phyloP scores from a whole-genome alignment of 37 sponge, comb jelly and placozoan species.

The Axinella damicornis region DNA sequence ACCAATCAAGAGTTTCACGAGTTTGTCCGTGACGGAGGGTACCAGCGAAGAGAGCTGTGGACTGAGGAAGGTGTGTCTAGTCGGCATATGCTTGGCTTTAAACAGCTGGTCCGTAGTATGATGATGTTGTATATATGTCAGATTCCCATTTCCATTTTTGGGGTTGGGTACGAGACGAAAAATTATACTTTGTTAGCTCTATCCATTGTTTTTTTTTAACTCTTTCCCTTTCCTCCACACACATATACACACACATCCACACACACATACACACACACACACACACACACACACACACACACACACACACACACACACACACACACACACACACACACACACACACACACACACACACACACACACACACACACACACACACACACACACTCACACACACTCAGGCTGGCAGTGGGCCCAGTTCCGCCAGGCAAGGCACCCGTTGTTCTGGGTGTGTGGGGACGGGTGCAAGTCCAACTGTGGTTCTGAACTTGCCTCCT shows the following conservation, averaged over 20 bases:
- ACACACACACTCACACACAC: slow-evolving; percentile 2
- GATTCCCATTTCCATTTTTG: no score
- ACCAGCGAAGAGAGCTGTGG: slow-evolving; percentile 75
- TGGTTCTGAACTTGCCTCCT: slow-evolving; percentile 62
- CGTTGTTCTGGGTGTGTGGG: slow-evolving; percentile 90
- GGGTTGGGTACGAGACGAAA: no score
- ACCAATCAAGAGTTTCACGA: slow-evolving; percentile 86
- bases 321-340: slow-evolving; percentile 13
- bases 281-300: no score
- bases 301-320: no score
- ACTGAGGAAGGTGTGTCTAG: slow-evolving; percentile 89
- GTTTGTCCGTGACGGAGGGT: slow-evolving; percentile 86
- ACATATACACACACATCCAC: no score
- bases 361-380: slow-evolving; percentile 3
- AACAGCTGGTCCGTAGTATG: not conserved
- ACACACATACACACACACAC: no score
- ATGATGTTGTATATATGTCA: not conserved
- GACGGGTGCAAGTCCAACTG: slow-evolving; percentile 84
- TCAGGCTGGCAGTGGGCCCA: slow-evolving; percentile 89
- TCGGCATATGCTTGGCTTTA: no score
- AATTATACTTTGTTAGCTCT: no score
- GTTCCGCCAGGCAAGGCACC: slow-evolving; percentile 74
- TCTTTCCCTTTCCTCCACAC: no score
- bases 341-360: slow-evolving; percentile 2
- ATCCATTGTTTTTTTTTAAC: no score